A percentile compares a stretch with the other conserved stretches of the same genome.
Conservation (phyloP, 2,113 vertebrate genomes). For the Puffinus mauretanicus region DNA sequence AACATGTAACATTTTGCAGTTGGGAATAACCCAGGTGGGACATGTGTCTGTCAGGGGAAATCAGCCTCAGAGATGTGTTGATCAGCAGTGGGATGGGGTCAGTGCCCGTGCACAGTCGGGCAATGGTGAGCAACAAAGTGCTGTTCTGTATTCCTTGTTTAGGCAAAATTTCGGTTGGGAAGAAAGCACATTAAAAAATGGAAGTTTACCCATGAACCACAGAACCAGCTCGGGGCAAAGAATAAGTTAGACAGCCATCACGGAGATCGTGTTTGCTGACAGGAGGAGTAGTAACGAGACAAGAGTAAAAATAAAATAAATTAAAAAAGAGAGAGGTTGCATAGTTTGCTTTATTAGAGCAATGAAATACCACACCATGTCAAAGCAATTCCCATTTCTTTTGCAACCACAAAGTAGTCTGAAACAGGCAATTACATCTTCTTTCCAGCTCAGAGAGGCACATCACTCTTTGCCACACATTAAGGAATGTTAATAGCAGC, state of each 20-base stretch:
- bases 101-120: neutral
- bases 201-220: neutral
- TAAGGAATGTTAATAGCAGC: neutral
- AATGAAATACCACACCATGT: neutral
- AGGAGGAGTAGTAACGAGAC: neutral
- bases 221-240: neutral
- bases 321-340: neutral
- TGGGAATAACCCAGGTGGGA: neutral
- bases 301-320: neutral
- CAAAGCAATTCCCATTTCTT: conserved; percentile 1
- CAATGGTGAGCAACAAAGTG: accelerated
- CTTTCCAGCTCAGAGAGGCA: neutral
- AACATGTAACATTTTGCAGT: neutral
- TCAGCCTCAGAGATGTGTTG: neutral
- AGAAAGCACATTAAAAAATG: neutral
- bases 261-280: neutral
- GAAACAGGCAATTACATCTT: conserved; percentile 22
- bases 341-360: neutral
- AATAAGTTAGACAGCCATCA: neutral
- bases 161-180: neutral
- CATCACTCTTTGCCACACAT: neutral
- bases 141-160: neutral
- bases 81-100: neutral
- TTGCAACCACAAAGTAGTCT: neutral
- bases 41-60: neutral